phyloP scores from a whole-genome alignment of 2,113 vertebrate genomes.

The Natator depressus region DNA sequence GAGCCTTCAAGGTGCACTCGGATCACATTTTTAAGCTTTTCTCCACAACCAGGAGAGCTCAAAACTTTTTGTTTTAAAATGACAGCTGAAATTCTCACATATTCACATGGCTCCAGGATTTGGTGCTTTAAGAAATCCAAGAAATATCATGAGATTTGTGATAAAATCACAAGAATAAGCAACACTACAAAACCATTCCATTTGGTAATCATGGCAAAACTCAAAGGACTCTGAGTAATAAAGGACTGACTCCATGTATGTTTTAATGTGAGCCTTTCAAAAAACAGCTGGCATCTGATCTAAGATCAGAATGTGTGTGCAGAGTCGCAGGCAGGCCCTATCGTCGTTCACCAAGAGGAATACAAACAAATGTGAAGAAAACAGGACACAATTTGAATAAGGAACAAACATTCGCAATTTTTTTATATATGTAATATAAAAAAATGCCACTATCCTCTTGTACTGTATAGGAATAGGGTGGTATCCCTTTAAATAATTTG shows the following conservation, averaged over 20 bases:
- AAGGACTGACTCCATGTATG: background rate
- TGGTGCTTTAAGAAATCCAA: background rate
- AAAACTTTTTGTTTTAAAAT: background rate
- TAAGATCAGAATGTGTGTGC: background rate
- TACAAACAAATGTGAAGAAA: background rate
- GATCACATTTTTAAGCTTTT: background rate
- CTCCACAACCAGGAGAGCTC: background rate
- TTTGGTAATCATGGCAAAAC: background rate
- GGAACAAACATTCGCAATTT: background rate
- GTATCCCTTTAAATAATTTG: background rate
- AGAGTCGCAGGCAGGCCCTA: background rate
- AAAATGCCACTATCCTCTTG: background rate
- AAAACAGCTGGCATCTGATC: background rate
- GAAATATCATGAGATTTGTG: background rate
- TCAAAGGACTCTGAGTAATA: background rate
- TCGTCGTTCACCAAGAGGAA: background rate
- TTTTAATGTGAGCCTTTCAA: background rate
- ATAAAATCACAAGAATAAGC: background rate
- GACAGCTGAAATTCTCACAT: background rate
- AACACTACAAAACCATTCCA: accelerated
- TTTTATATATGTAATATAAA: background rate
- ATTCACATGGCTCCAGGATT: background rate
- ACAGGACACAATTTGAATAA: background rate
- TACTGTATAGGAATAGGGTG: background rate
- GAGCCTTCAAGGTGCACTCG: too few species aligned